Evolutionary conservation across 2,797 vertebrate species (phyloP), one percentile per base, ranked within the genome.

Genomic region (Mus spretus): DNA sequence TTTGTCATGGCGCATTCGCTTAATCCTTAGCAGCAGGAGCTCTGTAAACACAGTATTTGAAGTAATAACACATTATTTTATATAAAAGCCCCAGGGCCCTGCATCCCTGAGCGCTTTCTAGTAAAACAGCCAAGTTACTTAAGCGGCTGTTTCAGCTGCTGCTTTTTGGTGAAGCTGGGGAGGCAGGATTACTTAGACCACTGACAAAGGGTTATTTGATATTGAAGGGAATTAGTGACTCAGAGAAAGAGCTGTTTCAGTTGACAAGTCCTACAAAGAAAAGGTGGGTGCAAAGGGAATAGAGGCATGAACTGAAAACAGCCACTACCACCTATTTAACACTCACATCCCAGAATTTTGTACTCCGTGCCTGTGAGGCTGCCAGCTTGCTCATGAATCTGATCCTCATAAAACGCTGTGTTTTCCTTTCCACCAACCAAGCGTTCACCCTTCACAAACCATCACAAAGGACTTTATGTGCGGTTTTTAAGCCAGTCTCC

Each of bases 31-130:
- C 94, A 80, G 86, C 97, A 72, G 82, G 92, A 96, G 93, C 84
- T 97, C 92, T 95, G 95, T 95, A 98, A 97, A 98, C 92, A 96
- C 67, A 95, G 89, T 96, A 96, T 97, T 97, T 96, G 87, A 96
- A 97, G 97, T 96, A 97, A 98, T 92, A 95, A 94, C 63, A 93
- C 82, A 95, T 96, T 97, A 97, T 96, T 97, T 98, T 93, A 95
- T 89, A 95, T 22, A 96, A 91, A 97, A 95, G 26, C 74, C 37
- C 84, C 67, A 80, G 91, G 94, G 67, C 95, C 92, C 84, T 86
- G 47, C 80, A 93, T 96, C 89, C 74, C 77, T 92, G 92, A 95
- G 90, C 75, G 77, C 89, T 92, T 97, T 97, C 97, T 65, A 91
- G 89, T 96, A 93, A 95, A 95, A 96, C 50, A 94, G 91, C 89